A percentile compares a stretch with the other conserved stretches of the same genome.
These are phyloP conservation scores for Ophioninae sp. DNA, from an alignment of 2,888 invertebrate species.

Conservation along the genomic window DNA sequence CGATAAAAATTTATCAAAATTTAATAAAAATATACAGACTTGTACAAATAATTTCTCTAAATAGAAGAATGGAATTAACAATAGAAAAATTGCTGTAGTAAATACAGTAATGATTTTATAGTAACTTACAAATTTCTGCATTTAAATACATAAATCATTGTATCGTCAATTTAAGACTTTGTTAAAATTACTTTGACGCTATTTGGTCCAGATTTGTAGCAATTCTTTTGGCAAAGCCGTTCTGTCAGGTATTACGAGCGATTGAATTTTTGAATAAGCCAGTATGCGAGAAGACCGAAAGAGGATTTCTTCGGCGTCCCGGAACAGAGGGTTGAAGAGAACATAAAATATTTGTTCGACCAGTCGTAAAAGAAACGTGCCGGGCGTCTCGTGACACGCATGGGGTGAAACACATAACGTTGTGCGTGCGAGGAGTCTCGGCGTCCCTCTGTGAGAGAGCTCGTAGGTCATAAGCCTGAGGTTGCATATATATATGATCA, in stretches of 20 bases:
- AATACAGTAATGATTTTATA: no score
- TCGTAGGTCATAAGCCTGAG: slow-evolving; percentile 24
- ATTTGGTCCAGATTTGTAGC: no score
- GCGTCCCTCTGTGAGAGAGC: slow-evolving; percentile 27
- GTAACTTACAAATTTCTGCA: no score
- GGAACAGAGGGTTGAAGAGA: slow-evolving; percentile 59
- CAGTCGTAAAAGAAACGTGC: slow-evolving; percentile 67
- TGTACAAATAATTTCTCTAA: no score
- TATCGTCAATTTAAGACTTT: no score
- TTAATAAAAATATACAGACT: no score
- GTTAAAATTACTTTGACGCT: no score
- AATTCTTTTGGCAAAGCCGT: no score
- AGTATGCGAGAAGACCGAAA: slow-evolving; percentile 4
- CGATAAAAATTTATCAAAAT: no score
- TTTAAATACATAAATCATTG: no score
- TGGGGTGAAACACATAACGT: slow-evolving; percentile 46
- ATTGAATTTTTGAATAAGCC: slow-evolving; percentile 26
- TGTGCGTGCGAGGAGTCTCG: slow-evolving; percentile 44
- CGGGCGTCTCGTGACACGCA: slow-evolving; percentile 43
- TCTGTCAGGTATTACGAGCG: background rate
- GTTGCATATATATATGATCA: background rate
- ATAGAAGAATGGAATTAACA: no score
- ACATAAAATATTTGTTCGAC: slow-evolving; percentile 69
- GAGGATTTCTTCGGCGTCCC: slow-evolving; percentile 32
- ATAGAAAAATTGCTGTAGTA: no score